Percentiles rank a stretch among this genome's conserved stretches.
Evolutionary conservation across 2,888 invertebrate species (phyloP).

Genomic region (Xanthostigma xanthostigma): DNA sequence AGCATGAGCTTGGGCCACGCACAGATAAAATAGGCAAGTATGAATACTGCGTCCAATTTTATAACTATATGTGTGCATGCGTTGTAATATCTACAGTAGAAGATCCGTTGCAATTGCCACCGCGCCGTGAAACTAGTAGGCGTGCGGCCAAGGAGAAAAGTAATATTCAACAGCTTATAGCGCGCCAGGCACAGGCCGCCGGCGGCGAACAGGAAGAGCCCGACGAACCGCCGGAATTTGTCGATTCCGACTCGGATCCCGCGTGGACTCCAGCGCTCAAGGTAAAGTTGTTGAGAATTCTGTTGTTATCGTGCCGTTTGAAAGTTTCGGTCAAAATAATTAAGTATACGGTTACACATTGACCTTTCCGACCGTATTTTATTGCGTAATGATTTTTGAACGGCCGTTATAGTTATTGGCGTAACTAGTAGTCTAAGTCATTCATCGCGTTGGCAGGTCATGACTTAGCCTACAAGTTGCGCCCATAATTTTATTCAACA

Average conservation of each 20-base stretch:
- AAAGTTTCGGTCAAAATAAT: too few relatives aligned
- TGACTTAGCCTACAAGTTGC: too few relatives aligned
- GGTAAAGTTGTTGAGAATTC: conserved; percentile 12
- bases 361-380: too few relatives aligned
- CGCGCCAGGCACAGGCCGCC: conserved; percentile 20
- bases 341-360: too few relatives aligned
- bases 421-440: too few relatives aligned
- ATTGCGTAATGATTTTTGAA: too few relatives aligned
- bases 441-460: too few relatives aligned
- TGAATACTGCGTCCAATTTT: not conserved
- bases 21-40: not conserved
- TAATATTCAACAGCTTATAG: conserved; percentile 36
- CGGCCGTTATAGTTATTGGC: too few relatives aligned
- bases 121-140: conserved; percentile 44
- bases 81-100: conserved; percentile 12
- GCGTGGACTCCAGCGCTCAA: conserved; percentile 58
- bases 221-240: conserved; percentile 41
- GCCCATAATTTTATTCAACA: too few relatives aligned
- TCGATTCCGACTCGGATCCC: conserved; percentile 54
- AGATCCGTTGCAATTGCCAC: conserved; percentile 33
- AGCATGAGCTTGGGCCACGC: too few relatives aligned
- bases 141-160: conserved; percentile 52
- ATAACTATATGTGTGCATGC: not conserved
- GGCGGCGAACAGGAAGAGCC: conserved; percentile 32
- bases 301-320: too few relatives aligned